phyloP scores from a whole-genome alignment of 2,888 invertebrate species.

The Cheilosia impressa region DNA sequence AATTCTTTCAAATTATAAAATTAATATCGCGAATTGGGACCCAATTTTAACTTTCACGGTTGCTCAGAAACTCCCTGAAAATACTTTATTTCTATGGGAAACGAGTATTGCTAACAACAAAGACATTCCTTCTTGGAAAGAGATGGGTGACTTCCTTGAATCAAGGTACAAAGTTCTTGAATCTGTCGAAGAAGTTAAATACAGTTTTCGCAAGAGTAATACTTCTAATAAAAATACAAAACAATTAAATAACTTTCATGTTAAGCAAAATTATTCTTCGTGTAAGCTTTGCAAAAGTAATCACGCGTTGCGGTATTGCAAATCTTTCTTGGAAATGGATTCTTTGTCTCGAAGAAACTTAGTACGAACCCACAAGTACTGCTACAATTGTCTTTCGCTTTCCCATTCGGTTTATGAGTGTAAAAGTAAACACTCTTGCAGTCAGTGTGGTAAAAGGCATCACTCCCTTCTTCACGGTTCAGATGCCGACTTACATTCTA shows the following conservation, averaged over 20 bases:
- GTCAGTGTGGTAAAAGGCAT: constrained; percentile 25
- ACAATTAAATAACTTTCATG: too few relatives aligned
- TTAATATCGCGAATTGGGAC: neutral
- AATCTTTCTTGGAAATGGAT: constrained; percentile 24
- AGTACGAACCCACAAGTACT: constrained; percentile 22
- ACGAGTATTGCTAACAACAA: neutral
- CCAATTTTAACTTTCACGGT: neutral
- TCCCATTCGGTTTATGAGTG: constrained; percentile 29
- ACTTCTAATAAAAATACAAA: neutral
- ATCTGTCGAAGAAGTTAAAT: constrained; percentile 14
- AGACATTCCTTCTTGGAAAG: neutral
- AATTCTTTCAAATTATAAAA: too few relatives aligned
- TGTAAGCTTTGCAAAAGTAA: constrained; percentile 23
- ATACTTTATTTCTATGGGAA: neutral
- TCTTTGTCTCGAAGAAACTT: constrained; percentile 2
- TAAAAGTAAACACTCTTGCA: constrained; percentile 27
- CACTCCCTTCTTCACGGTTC: constrained; percentile 20
- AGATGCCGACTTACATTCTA: neutral
- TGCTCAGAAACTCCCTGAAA: neutral
- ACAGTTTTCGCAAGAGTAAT: neutral
- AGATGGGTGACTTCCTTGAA: constrained; percentile 3
- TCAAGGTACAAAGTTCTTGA: constrained; percentile 7
- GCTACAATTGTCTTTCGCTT: constrained; percentile 31
- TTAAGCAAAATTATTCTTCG: constrained; percentile 1
- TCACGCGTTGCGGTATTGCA: constrained; percentile 19